phyloP scores from a whole-genome alignment of 1,140 invertebrate genomes.

The Belonocnema kinseyi region DNA sequence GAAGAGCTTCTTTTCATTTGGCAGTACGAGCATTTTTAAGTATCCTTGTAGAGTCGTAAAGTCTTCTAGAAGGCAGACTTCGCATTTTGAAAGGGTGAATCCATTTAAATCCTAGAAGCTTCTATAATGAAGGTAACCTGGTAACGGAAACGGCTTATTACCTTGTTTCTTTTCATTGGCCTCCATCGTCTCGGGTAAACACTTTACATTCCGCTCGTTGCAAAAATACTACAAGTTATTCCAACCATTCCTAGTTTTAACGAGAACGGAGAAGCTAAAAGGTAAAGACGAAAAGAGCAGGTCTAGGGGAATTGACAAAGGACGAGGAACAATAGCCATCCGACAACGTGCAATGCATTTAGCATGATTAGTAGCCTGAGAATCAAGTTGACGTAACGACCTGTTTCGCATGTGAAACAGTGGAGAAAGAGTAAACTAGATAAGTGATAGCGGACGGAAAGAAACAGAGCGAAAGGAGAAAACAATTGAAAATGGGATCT shows the following conservation, averaged over 20 bases:
- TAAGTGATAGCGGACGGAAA: no score
- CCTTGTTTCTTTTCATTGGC: constrained; percentile 20
- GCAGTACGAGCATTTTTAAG: constrained; percentile 17
- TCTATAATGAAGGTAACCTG: constrained; percentile 10
- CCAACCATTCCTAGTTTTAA: neutral
- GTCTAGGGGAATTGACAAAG: constrained; percentile 39
- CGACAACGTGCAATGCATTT: constrained; percentile 41
- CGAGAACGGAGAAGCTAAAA: neutral
- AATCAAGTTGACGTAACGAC: constrained; percentile 35
- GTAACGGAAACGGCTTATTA: constrained; percentile 6
- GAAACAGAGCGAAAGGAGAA: no score
- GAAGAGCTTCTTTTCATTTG: neutral
- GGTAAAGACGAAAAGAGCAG: neutral
- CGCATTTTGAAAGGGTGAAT: constrained; percentile 2
- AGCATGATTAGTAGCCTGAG: constrained; percentile 46
- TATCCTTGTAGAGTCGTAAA: neutral
- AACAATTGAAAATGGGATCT: no score
- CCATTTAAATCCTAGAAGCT: neutral
- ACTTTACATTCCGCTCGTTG: constrained; percentile 7
- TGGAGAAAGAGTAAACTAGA: no score
- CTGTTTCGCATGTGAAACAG: neutral
- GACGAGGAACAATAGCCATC: constrained; percentile 40
- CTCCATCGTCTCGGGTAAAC: constrained; percentile 3
- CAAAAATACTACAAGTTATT: constrained; percentile 22
- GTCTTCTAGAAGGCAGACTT: neutral